These are phyloP conservation scores for Drosophila falleni DNA, from an alignment of 2,888 invertebrate genomes.

Conservation along the genomic window DNA sequence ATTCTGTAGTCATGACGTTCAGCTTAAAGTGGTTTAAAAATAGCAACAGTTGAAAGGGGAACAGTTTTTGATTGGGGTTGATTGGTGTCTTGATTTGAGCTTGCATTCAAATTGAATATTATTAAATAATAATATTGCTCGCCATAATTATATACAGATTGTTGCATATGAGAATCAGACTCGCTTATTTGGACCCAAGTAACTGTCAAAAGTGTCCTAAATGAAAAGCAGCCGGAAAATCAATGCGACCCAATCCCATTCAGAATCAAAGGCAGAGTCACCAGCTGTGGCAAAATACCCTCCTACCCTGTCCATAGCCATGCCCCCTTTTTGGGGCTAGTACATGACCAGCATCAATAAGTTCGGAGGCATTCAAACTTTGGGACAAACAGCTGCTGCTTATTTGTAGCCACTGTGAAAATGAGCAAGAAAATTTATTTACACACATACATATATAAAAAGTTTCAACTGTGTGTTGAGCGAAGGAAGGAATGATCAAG, in stretches of 20 bases:
- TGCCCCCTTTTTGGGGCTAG: conserved; percentile 30
- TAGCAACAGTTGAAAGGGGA: neutral
- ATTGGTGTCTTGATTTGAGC: conserved; percentile 10
- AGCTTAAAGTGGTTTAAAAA: conserved; percentile 2
- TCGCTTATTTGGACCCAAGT: conserved; percentile 24
- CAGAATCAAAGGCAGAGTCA: conserved; percentile 24
- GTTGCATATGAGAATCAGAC: conserved; percentile 33
- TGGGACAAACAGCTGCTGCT: conserved; percentile 61
- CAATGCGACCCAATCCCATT: conserved; percentile 48
- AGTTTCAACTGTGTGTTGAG: conserved; percentile 17
- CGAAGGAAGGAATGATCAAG: conserved; percentile 48
- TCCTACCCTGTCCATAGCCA: neutral
- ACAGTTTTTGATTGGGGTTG: neutral
- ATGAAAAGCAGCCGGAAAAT: conserved; percentile 69
- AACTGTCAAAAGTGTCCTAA: conserved; percentile 63
- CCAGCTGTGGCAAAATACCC: conserved; percentile 54
- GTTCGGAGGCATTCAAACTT: conserved; percentile 55
- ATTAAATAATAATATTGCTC: conserved; percentile 2
- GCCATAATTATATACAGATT: conserved; percentile 43
- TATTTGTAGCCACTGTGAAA: conserved; percentile 52
- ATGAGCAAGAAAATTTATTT: conserved; percentile 72
- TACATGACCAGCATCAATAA: conserved; percentile 77
- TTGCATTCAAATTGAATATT: neutral
- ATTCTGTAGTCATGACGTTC: conserved; percentile 9
- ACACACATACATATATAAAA: conserved; percentile 44